Percentiles rank a stretch among this genome's conserved stretches.
Conservation (phyloP, 30 jellyfish, hydroid and myxozoan species). For the Hydractinia echinata region DNA sequence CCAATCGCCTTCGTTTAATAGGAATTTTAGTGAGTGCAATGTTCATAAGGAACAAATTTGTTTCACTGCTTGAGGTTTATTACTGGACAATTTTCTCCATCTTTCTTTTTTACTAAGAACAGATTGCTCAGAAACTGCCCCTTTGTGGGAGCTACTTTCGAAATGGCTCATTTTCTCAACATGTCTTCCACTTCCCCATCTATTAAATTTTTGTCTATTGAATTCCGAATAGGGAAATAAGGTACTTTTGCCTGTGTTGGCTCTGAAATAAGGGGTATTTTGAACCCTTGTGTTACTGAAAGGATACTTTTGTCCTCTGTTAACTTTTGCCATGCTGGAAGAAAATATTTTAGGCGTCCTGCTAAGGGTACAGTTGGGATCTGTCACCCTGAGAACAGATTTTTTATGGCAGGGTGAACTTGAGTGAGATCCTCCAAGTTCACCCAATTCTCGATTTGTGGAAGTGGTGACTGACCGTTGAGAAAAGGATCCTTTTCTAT, state of each 20-base stretch:
- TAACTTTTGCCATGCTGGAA: not conserved
- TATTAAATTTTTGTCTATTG: not conserved
- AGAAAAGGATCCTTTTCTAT: constrained; percentile 9
- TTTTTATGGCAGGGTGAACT: not conserved
- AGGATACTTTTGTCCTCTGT: constrained; percentile 3
- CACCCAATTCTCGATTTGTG: not conserved
- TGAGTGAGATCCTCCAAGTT: not conserved
- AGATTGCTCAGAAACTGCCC: not conserved
- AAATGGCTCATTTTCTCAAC: not conserved
- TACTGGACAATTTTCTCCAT: not conserved
- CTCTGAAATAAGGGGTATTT: not conserved
- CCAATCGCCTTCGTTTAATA: not conserved
- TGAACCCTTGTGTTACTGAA: not conserved
- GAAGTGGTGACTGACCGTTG: not conserved
- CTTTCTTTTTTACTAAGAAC: not conserved
- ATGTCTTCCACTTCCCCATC: constrained; percentile 7
- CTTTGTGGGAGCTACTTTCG: not conserved
- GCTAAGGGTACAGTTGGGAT: constrained; percentile 4
- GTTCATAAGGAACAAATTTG: constrained; percentile 12
- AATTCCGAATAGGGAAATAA: not conserved
- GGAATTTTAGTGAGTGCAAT: constrained; percentile 6
- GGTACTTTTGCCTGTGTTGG: not conserved
- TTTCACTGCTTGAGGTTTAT: not conserved
- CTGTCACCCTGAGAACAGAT: not conserved
- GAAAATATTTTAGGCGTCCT: not conserved